These are phyloP conservation scores for Protobothrops mucrosquamatus DNA, from an alignment of 2,113 vertebrate genomes.

Conservation along the genomic window DNA sequence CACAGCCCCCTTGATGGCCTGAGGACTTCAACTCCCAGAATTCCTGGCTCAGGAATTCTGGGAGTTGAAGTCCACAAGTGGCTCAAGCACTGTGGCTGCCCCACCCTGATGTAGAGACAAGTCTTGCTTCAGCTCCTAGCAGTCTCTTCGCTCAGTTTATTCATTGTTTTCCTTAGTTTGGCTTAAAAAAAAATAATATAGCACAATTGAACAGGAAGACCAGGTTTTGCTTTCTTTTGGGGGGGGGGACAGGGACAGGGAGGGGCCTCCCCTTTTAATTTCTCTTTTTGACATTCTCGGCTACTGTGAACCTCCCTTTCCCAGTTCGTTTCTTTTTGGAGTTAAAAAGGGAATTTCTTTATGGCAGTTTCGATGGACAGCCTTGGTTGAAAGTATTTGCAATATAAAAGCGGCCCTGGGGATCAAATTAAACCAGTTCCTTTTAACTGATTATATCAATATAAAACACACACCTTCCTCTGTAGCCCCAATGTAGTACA, in stretches of 20 bases:
- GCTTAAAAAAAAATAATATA: slow-evolving; percentile 28
- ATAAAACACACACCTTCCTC: neutral
- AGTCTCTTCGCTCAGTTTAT: slow-evolving; percentile 41
- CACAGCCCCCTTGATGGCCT: neutral
- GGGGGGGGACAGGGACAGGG: too few species aligned
- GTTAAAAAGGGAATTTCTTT: neutral
- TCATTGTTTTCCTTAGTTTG: slow-evolving; percentile 23
- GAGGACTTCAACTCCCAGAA: neutral
- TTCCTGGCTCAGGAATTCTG: neutral
- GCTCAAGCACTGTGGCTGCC: neutral
- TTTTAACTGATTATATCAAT: neutral
- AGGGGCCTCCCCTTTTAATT: neutral
- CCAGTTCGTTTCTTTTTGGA: neutral
- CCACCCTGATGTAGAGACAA: slow-evolving; percentile 49
- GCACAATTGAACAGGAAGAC: neutral
- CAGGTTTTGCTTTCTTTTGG: neutral
- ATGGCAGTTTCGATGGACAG: neutral
- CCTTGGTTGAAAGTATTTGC: neutral
- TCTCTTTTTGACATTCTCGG: neutral
- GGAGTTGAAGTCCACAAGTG: neutral
- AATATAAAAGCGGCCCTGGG: neutral
- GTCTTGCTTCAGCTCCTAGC: slow-evolving; percentile 64
- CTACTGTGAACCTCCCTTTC: neutral
- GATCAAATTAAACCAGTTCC: neutral
- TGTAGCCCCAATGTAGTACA: neutral